Conservation (phyloP, 2,888 invertebrate species). For the Drosophila atroscutellata region DNA sequence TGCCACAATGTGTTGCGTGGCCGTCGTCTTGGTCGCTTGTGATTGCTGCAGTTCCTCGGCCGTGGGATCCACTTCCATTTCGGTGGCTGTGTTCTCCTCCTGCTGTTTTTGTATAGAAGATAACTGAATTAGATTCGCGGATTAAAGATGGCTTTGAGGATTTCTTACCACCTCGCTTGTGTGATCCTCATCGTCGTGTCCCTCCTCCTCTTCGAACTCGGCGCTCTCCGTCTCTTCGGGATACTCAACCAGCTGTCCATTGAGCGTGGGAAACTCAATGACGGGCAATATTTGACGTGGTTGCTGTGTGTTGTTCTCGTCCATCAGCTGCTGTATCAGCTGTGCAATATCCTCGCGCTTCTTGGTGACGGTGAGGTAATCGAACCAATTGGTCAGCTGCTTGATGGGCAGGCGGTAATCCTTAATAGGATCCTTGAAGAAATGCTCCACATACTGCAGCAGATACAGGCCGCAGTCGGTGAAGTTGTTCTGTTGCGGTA, state of each 20-base stretch:
- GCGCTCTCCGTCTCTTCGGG: conserved; percentile 86
- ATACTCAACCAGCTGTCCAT: conserved; percentile 89
- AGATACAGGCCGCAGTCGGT: conserved; percentile 98
- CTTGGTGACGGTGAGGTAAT: conserved; percentile 91
- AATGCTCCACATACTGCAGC: conserved; percentile 97
- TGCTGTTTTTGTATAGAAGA: conserved; percentile 45
- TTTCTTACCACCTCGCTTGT: conserved; percentile 82
- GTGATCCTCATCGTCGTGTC: conserved; percentile 86
- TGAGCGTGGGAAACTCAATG: conserved; percentile 91
- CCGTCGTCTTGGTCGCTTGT: conserved; percentile 47
- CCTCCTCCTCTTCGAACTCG: conserved; percentile 86
- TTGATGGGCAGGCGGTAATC: conserved; percentile 94
- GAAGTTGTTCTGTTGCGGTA: conserved; percentile 99
- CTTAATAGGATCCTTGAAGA: conserved; percentile 94
- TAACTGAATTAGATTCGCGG: neutral
- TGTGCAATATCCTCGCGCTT: conserved; percentile 95
- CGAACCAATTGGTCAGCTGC: conserved; percentile 94
- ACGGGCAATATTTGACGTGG: conserved; percentile 88
- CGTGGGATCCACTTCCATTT: conserved; percentile 75
- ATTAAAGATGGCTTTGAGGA: neutral
- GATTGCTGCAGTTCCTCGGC: conserved; percentile 59
- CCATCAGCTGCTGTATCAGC: conserved; percentile 91
- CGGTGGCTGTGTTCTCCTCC: conserved; percentile 71
- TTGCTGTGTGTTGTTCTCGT: conserved; percentile 87
- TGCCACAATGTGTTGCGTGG: conserved; percentile 26